A percentile compares a stretch with the other conserved stretches of the same genome.
These are phyloP conservation scores for Sipha flava DNA, from an alignment of 1,140 invertebrate genomes.

Conservation along the genomic window DNA sequence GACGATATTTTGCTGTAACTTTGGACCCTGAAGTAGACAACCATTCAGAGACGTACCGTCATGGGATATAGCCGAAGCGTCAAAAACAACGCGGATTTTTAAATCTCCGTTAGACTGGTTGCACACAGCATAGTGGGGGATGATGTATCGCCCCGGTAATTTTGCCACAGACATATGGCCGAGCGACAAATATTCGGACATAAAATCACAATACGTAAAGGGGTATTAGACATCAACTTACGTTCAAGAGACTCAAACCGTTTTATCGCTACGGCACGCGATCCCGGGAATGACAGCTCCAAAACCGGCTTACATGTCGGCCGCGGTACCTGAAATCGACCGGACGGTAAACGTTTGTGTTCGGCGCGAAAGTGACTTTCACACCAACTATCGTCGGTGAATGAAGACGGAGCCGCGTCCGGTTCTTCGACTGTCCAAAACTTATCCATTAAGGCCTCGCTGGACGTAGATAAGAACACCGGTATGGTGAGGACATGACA, in stretches of 20 bases:
- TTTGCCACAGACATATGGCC: not conserved
- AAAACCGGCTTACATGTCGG: not conserved
- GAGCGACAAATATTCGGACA: too few relatives aligned
- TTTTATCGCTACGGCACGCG: not conserved
- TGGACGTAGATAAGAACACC: not conserved
- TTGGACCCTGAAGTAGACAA: slow-evolving; percentile 38
- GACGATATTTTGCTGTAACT: slow-evolving; percentile 42
- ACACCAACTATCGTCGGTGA: not conserved
- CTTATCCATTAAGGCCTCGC: not conserved
- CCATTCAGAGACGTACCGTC: slow-evolving; percentile 39
- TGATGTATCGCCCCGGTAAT: slow-evolving; percentile 22
- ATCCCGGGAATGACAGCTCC: not conserved
- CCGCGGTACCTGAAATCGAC: not conserved
- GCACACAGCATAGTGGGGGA: slow-evolving; percentile 40
- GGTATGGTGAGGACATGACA: not conserved
- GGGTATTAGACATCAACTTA: not conserved
- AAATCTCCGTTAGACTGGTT: slow-evolving; percentile 37
- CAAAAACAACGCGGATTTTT: slow-evolving; percentile 42
- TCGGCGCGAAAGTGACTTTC: not conserved
- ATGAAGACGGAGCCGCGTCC: not conserved
- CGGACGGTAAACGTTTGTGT: not conserved
- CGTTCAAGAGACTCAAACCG: not conserved
- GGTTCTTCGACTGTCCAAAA: not conserved
- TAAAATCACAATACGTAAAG: slow-evolving; percentile 32
- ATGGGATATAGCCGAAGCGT: slow-evolving; percentile 40